Evolutionary conservation across 2,113 vertebrate genomes (phyloP).

Genomic region (Platichthys stellatus): DNA sequence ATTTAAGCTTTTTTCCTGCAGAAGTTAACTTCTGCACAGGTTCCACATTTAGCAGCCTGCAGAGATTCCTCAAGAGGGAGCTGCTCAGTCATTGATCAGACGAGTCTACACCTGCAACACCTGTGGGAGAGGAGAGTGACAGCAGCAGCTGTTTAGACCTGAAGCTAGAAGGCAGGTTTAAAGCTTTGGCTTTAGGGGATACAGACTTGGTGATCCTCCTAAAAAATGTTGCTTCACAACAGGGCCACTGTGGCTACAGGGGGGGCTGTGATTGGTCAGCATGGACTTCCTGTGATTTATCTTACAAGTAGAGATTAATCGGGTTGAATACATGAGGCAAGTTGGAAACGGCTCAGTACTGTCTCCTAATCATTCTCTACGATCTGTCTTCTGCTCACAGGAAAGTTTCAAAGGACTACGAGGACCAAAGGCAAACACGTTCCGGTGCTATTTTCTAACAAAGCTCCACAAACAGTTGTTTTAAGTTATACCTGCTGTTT

Average conservation of each 20-base stretch:
- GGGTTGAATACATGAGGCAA: not conserved
- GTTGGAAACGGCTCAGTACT: no score
- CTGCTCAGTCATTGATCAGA: conserved; percentile 10
- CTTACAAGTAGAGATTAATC: not conserved
- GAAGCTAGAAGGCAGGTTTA: conserved; percentile 1
- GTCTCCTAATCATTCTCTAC: not conserved
- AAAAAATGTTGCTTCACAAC: not conserved
- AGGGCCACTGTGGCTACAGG: not conserved
- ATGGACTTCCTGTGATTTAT: not conserved
- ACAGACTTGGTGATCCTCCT: not conserved
- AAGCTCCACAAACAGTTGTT: no score
- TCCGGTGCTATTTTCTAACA: no score
- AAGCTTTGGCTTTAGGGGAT: not conserved
- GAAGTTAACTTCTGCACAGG: not conserved
- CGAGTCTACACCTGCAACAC: not conserved
- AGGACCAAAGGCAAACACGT: no score
- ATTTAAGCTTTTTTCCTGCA: not conserved
- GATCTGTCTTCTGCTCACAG: not conserved
- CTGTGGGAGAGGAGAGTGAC: not conserved
- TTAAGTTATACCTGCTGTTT: no score
- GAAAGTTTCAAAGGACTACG: no score
- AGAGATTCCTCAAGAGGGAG: conserved; percentile 11
- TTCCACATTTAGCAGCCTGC: not conserved
- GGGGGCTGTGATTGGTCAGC: not conserved
- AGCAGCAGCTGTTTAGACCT: not conserved